phyloP scores from a whole-genome alignment of 2,888 invertebrate species.

The Salticus scenicus region DNA sequence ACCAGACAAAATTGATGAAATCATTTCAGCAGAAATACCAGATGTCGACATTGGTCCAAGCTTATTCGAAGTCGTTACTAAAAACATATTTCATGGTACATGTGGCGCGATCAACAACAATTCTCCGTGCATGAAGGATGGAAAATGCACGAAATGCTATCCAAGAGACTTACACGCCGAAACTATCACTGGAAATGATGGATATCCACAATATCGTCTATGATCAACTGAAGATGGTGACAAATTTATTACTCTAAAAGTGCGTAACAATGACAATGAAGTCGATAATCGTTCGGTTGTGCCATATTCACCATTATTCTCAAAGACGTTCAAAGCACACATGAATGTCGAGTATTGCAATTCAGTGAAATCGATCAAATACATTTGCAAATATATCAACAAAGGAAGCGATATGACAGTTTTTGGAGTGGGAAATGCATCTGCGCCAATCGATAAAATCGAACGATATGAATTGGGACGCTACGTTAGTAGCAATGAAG shows the following conservation, averaged over 20 bases:
- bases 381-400: conserved; percentile 18
- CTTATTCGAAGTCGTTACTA: not conserved
- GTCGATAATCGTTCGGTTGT: conserved; percentile 1
- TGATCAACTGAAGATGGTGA: conserved; percentile 11
- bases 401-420: conserved; percentile 63
- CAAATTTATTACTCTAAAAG: no score
- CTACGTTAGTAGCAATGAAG: conserved; percentile 72
- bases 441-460: conserved; percentile 73
- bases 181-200: conserved; percentile 20
- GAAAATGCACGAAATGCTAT: not conserved
- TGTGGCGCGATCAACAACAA: not conserved
- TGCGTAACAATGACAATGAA: not conserved
- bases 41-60: not conserved
- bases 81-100: not conserved
- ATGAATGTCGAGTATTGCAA: not conserved
- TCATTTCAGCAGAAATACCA: conserved; percentile 13
- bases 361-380: conserved; percentile 11
- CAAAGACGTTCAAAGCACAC: not conserved
- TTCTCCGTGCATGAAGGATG: not conserved
- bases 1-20: conserved; percentile 4
- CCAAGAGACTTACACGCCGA: not conserved
- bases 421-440: not conserved
- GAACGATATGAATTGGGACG: conserved; percentile 73
- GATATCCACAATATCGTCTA: conserved; percentile 13
- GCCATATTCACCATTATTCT: not conserved